Evolutionary conservation across 1,140 invertebrate genomes (phyloP).

Genomic region (Zaprionus gabonicus): DNA sequence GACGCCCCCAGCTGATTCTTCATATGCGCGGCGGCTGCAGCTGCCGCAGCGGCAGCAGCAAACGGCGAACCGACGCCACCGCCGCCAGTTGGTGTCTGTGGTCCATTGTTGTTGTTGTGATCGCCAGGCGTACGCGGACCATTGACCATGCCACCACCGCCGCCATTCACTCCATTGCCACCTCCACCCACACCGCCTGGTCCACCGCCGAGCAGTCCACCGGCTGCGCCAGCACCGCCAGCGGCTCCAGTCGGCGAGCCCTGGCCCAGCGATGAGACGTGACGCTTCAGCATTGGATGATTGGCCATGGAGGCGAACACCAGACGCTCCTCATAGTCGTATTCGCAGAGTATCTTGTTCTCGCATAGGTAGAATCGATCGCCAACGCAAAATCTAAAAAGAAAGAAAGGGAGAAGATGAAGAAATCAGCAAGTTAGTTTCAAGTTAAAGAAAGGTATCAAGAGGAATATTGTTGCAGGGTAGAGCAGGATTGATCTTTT

Average conservation of each 20-base stretch:
- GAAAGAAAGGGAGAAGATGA: slow-evolving; percentile 30
- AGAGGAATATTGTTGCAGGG: not conserved
- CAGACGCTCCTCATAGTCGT: slow-evolving; percentile 97
- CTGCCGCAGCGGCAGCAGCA: slow-evolving; percentile 70
- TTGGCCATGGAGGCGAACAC: slow-evolving; percentile 96
- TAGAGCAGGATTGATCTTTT: not conserved
- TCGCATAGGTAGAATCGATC: slow-evolving; percentile 98
- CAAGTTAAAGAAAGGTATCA: not conserved
- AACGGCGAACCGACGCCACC: slow-evolving; percentile 65
- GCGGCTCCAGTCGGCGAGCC: slow-evolving; percentile 70
- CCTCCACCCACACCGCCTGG: slow-evolving; percentile 33
- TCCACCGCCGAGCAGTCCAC: slow-evolving; percentile 45
- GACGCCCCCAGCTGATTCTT: slow-evolving; percentile 83
- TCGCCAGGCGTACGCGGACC: slow-evolving; percentile 79
- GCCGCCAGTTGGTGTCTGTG: slow-evolving; percentile 64
- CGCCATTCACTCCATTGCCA: slow-evolving; percentile 34
- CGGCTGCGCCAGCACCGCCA: slow-evolving; percentile 38
- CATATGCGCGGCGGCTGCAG: slow-evolving; percentile 79
- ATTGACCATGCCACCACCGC: slow-evolving; percentile 59
- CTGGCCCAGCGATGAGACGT: slow-evolving; percentile 86
- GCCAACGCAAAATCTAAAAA: slow-evolving; percentile 96
- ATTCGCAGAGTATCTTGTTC: slow-evolving; percentile 98
- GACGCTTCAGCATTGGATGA: slow-evolving; percentile 95
- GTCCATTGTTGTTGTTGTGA: slow-evolving; percentile 81
- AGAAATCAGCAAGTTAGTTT: not conserved